A percentile compares a stretch with the other conserved stretches of the same genome.
Conservation (phyloP, 1,140 invertebrate species). For the Nasonia vitripennis region DNA sequence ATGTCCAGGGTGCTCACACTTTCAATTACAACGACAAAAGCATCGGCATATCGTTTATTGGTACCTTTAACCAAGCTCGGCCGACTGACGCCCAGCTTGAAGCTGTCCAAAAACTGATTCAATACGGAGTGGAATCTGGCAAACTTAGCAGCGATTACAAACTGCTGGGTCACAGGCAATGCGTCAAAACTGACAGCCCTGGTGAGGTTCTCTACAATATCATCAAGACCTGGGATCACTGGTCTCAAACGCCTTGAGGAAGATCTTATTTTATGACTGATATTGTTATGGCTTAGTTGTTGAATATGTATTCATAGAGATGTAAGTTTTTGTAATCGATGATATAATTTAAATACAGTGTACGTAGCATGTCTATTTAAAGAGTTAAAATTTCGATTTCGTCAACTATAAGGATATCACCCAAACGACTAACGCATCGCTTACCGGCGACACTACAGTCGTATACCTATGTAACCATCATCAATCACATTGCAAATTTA, state of each 20-base stretch:
- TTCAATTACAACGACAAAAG: conserved; percentile 82
- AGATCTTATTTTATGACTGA: no score
- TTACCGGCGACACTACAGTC: not conserved
- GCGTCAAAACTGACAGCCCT: conserved; percentile 81
- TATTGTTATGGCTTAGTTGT: no score
- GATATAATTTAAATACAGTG: no score
- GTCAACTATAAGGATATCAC: no score
- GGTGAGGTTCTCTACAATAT: conserved; percentile 79
- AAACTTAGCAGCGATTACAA: conserved; percentile 79
- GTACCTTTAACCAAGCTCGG: conserved; percentile 48
- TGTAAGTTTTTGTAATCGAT: no score
- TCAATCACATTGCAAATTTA: conserved; percentile 39
- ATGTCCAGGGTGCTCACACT: conserved; percentile 83
- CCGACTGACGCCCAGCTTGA: conserved; percentile 74
- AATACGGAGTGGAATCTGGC: conserved; percentile 77
- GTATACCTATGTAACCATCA: conserved; percentile 5
- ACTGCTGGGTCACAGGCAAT: conserved; percentile 82
- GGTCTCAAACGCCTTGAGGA: conserved; percentile 55
- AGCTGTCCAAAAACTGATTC: conserved; percentile 78
- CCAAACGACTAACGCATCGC: no score
- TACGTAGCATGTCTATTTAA: no score
- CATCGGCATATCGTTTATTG: conserved; percentile 85
- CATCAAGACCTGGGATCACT: conserved; percentile 81
- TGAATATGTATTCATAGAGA: no score
- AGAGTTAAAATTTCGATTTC: no score